These are phyloP conservation scores for Lithophane ornitopus DNA, from an alignment of 2,888 invertebrate species.

Conservation along the genomic window DNA sequence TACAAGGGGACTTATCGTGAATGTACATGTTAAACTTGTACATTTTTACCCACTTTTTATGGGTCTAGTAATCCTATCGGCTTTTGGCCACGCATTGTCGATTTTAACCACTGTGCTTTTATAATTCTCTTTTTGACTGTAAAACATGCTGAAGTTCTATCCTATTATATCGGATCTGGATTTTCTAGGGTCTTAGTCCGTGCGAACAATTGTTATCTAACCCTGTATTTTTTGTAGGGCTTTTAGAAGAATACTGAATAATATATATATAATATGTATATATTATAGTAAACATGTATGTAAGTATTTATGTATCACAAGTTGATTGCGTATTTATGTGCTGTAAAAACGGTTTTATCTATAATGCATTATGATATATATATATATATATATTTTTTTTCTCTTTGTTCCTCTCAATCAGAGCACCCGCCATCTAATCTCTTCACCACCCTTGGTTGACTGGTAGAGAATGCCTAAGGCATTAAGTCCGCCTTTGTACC, in stretches of 20 bases:
- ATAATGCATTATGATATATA: too few species aligned
- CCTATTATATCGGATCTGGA: constrained; percentile 21
- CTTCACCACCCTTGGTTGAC: too few species aligned
- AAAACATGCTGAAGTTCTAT: constrained; percentile 35
- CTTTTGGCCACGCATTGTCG: constrained; percentile 37
- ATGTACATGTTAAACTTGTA: constrained; percentile 36
- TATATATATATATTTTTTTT: too few species aligned
- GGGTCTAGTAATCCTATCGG: constrained; percentile 35
- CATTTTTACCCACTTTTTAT: constrained; percentile 46
- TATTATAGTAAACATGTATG: too few species aligned
- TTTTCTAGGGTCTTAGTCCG: constrained; percentile 21
- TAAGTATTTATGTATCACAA: too few species aligned
- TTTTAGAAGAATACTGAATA: background rate
- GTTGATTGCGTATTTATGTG: too few species aligned
- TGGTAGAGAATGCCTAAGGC: too few species aligned
- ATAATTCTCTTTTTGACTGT: constrained; percentile 47
- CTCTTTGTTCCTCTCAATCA: too few species aligned
- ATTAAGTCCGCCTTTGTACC: too few species aligned
- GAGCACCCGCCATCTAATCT: too few species aligned
- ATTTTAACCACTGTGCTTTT: constrained; percentile 42
- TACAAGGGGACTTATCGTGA: constrained; percentile 54
- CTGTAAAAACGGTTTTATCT: too few species aligned
- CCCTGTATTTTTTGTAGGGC: background rate
- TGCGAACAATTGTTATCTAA: background rate
- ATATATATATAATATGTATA: too few species aligned